Evolutionary conservation across 2,888 invertebrate genomes (phyloP).

Genomic region (Nineta flava): DNA sequence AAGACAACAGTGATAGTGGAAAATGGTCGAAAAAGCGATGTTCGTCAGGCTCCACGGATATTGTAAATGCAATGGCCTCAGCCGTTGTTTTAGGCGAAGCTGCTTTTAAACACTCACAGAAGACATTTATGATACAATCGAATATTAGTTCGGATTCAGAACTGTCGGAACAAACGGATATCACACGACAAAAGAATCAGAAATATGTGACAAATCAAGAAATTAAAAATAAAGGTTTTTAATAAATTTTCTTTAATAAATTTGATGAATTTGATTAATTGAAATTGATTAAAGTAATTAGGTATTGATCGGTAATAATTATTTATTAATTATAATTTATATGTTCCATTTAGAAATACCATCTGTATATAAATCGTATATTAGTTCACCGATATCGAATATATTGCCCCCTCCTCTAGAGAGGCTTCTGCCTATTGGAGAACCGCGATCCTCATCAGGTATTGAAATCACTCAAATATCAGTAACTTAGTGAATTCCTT

Average conservation of each 20-base stretch:
- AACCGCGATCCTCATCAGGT: slow-evolving; percentile 9
- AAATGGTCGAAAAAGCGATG: neutral
- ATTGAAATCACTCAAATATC: too few relatives aligned
- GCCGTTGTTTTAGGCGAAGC: slow-evolving; percentile 17
- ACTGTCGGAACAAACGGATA: neutral
- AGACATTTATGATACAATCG: neutral
- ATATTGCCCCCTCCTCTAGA: slow-evolving; percentile 8
- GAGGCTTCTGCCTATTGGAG: slow-evolving; percentile 13
- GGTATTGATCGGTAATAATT: neutral
- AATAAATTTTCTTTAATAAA: neutral
- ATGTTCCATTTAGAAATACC: neutral
- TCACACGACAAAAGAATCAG: neutral
- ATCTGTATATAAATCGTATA: neutral
- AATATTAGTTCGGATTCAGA: neutral
- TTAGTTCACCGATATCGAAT: neutral
- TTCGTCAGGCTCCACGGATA: slow-evolving; percentile 16
- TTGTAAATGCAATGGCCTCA: slow-evolving; percentile 18
- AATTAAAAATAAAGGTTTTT: slow-evolving; percentile 1
- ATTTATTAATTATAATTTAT: neutral
- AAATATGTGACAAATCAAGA: slow-evolving; percentile 1
- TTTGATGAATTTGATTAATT: neutral
- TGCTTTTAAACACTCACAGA: neutral
- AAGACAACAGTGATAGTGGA: neutral
- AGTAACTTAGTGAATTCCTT: too few relatives aligned
- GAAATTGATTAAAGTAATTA: neutral